phyloP scores from a whole-genome alignment of 1,140 invertebrate genomes.

The Hypsibius dujardini region DNA sequence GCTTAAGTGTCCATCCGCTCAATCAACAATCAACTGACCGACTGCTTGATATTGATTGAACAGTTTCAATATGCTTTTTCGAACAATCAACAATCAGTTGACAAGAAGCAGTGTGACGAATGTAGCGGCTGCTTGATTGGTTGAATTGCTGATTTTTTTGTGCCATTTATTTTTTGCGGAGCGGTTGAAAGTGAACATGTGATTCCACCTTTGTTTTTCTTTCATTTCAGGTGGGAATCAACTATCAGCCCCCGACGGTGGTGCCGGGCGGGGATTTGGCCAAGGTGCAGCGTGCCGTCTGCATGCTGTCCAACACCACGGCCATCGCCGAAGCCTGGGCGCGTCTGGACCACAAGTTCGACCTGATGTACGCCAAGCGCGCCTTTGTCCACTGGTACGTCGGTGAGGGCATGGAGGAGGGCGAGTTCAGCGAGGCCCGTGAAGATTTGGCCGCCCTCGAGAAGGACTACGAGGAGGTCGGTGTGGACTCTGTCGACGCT shows the following conservation, averaged over 20 bases:
- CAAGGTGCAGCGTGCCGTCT: constrained; percentile 43
- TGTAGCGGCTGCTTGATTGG: too few relatives aligned
- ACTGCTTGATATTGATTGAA: too few relatives aligned
- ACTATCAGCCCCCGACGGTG: constrained; percentile 55
- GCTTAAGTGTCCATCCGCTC: too few relatives aligned
- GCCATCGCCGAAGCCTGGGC: constrained; percentile 60
- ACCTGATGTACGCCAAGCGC: constrained; percentile 60
- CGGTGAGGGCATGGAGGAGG: constrained; percentile 58
- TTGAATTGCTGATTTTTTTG: too few relatives aligned
- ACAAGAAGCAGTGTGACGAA: too few relatives aligned
- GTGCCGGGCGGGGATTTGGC: constrained; percentile 49
- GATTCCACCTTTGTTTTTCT: too few relatives aligned
- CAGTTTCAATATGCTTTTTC: too few relatives aligned
- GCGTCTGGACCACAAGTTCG: constrained; percentile 59
- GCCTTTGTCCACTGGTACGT: constrained; percentile 58
- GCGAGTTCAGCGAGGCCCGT: constrained; percentile 51
- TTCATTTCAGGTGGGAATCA: constrained; percentile 44
- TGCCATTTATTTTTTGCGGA: too few relatives aligned
- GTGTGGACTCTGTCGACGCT: constrained; percentile 38
- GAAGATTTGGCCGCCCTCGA: constrained; percentile 50
- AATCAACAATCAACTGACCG: too few relatives aligned
- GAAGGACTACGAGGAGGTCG: constrained; percentile 49
- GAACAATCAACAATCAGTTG: too few relatives aligned
- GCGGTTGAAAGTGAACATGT: too few relatives aligned
- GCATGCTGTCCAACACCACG: constrained; percentile 64